Percentiles rank a stretch among this genome's conserved stretches.
phyloP scores from a whole-genome alignment of 2,113 vertebrate species.

The Hoplias malabaricus region DNA sequence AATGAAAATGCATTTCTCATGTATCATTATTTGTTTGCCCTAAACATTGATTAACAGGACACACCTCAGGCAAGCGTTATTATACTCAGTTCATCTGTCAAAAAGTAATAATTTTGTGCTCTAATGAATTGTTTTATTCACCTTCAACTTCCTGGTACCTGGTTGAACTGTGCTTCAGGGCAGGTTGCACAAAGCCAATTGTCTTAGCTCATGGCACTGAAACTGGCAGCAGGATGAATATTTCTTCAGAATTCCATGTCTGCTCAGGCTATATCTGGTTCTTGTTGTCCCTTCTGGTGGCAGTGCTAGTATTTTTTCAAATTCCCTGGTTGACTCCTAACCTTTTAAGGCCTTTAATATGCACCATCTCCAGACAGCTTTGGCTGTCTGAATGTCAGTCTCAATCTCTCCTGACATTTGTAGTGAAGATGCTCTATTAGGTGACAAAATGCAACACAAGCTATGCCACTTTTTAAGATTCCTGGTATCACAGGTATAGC shows the following conservation, averaged over 20 bases:
- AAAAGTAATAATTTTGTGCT: too few species aligned
- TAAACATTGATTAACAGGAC: neutral
- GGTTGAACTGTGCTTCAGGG: neutral
- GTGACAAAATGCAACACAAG: conserved; percentile 55
- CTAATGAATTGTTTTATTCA: too few species aligned
- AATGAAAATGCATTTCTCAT: too few species aligned
- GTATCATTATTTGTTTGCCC: too few species aligned
- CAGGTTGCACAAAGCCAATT: neutral
- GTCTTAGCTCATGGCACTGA: neutral
- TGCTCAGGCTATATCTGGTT: conserved; percentile 19
- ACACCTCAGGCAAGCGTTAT: neutral
- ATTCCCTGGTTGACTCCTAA: conserved; percentile 63
- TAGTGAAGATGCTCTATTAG: conserved; percentile 56
- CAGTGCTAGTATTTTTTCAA: conserved; percentile 55
- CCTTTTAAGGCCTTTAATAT: conserved; percentile 71
- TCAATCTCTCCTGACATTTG: conserved; percentile 61
- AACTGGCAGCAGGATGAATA: neutral
- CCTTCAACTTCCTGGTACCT: too few species aligned
- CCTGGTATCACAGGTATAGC: conserved; percentile 2
- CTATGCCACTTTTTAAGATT: conserved; percentile 8
- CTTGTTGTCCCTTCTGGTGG: conserved; percentile 55
- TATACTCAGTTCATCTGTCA: neutral
- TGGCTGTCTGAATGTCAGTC: conserved; percentile 58
- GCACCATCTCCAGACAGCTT: conserved; percentile 54
- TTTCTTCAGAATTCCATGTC: conserved; percentile 9